Evolutionary conservation across 2,888 invertebrate species (phyloP), one percentile per base, ranked within the genome.

Genomic region (Camptogramma bilineatum): DNA sequence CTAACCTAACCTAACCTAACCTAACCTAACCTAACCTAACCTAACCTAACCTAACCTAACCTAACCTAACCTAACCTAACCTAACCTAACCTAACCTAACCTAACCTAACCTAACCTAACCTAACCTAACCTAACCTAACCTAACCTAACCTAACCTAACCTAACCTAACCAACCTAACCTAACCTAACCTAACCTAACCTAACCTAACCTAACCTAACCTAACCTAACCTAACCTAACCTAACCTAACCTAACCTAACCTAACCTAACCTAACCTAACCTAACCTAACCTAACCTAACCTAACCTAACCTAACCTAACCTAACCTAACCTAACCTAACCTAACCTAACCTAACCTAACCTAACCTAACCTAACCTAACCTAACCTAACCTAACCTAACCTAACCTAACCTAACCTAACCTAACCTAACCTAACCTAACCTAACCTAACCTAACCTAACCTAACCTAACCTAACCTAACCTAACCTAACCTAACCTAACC

Each of bases 371-470:
- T 52, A 52, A 52, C 52, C 52, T 52, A 52, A 52, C 52, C 52
- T 52, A 52, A 52, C 52, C 52, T 52, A 52, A 52, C 52, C 52
- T 52, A 52, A 52, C 52, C 52, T 52, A 52, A 52, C 52, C 52
- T 52, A 52, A 52, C 52, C 52, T 52, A 52, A 52, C 52, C 52
- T 52, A 52, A 52, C 52, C 52, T 52, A 52, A 52, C 52, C 52
- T 52, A 52, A 52, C 52, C 52, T 52, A 52, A 52, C 52, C 52
- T 39, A 52, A 52, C 52, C 52, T 52, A 52, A 52, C 52, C 21
- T 19, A 19, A 52, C 52, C 52, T 52, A 52, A 52, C 52, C 52
- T 52, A 52, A 52, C 52, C 52, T 52, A 52, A 52, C 52, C 52
- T 52, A 52, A 52, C 52, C 52, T 52, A 52, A 52, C 52, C 52